Base-by-base conservation (phyloP, 2,888 invertebrate species). In the Micoletzkya japonica region DNA sequence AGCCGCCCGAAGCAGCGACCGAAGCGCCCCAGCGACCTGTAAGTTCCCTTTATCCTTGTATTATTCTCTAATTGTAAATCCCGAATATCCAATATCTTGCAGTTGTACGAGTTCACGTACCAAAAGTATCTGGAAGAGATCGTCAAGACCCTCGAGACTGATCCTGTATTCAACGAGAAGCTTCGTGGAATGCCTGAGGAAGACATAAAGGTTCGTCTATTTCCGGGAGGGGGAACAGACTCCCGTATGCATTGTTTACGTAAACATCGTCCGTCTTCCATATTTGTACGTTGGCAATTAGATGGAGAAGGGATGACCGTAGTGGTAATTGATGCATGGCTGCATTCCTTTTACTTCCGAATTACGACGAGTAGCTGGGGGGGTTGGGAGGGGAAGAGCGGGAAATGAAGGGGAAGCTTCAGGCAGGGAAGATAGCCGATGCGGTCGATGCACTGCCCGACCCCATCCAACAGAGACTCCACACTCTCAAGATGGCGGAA, bases 71-170 rank as follows among this genome's bases (percentile, higher is more conserved):
- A n/a, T n/a, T n/a, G n/a, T n/a, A n/a, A n/a, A n/a, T n/a, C n/a
- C n/a, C n/a, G n/a, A n/a, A 20, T 14, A 7, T 56, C 17, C 1
- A 56, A 3, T 49, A 14, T n/a, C 36, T 69, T 80, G 68, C 36
- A 84, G 82, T 44, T 70, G 39, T 85, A 84, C 64, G 75, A 82
- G 70, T 82, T 84, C 71, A 73, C 82, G 1, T 84, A 84, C 69
- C 75, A 76, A 10, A 82, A 80, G 39, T 84, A 84, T 63, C 73
- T 84, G 52, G 83, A 84, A 73, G 78, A 82, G 67, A 84, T 84
- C 0, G 83, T 84, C 24, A 77, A 79, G 60, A 80, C 83, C 54
- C 71, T 84, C 30, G 84, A 84, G 71, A 79, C 77, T 37, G 82
- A 84, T 36, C 81, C 82, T 4, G 78, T 79, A 67, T 84, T 84